These are phyloP conservation scores for Drosophila nigricruria DNA, from an alignment of 2,888 invertebrate species.

Conservation along the genomic window DNA sequence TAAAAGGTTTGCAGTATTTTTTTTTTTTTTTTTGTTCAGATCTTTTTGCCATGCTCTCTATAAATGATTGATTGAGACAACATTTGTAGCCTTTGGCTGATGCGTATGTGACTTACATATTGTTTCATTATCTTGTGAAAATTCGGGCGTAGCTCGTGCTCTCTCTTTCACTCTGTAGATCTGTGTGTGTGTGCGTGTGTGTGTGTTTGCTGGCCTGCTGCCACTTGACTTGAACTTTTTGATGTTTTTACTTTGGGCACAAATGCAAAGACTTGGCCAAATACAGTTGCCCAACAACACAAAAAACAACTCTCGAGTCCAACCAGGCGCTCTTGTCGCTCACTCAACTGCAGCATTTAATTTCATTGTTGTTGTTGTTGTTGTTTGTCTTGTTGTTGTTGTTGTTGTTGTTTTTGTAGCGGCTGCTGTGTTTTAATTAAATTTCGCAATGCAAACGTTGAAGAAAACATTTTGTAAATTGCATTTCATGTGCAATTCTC, in stretches of 20 bases:
- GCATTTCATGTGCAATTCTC: slow-evolving; percentile 78
- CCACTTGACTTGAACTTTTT: slow-evolving; percentile 79
- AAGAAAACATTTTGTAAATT: slow-evolving; percentile 81
- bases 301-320: slow-evolving; percentile 18
- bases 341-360: slow-evolving; percentile 75
- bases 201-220: slow-evolving; percentile 40
- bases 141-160: slow-evolving; percentile 7
- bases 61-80: slow-evolving; percentile 63
- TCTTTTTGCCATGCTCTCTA: background rate
- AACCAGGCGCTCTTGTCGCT: slow-evolving; percentile 75
- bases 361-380: slow-evolving; percentile 57
- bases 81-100: slow-evolving; percentile 35
- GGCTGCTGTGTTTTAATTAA: slow-evolving; percentile 66
- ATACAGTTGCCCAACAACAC: slow-evolving; percentile 50
- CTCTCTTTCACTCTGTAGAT: background rate
- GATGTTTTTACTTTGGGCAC: slow-evolving; percentile 74
- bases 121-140: slow-evolving; percentile 70
- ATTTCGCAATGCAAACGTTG: slow-evolving; percentile 78
- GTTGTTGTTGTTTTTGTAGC: slow-evolving; percentile 44
- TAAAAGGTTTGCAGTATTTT: slow-evolving; percentile 70
- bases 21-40: background rate
- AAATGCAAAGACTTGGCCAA: slow-evolving; percentile 55
- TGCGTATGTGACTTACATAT: slow-evolving; percentile 61
- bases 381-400: slow-evolving; percentile 1
- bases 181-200: slow-evolving; percentile 8